Evolutionary conservation across 2,888 invertebrate genomes (phyloP), one percentile per base, ranked within the genome.

Genomic region (Eucriotettix oculatus): DNA sequence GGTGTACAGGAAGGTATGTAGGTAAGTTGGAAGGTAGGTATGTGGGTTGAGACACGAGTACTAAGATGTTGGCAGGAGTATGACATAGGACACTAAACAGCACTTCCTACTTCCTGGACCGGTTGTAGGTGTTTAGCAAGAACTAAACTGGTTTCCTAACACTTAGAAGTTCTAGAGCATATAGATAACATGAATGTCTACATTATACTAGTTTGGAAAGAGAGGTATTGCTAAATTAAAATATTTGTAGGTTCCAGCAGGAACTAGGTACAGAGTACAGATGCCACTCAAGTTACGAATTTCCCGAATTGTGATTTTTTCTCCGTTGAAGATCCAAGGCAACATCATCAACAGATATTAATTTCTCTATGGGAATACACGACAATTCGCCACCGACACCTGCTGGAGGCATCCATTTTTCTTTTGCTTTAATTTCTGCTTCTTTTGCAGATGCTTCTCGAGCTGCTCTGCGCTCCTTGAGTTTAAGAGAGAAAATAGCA

Each of bases 331-430:
- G 65, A 58, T 66, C 66, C 60, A 65, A 60, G 10, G 75, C 74
- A 55, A 77, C 75, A 65, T 77, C 77, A 60, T 76, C 77, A 60
- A 77, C 75, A 55, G 76, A 75, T 68, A 77, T 76, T 68, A 81
- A 77, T 74, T 80, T 89, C 71, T 90, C 91, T 68, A 91, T 89
- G 43, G 90, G 90, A 68, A 91, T 89, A 60, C 88, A 82, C 1
- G 88, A 87, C 53, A 91, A 74, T 71, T 90, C 90, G 10, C 90
- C 90, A 10, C 90, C 89, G n/a, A 83, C 76, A 72, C 83, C 82
- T 10, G 83, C 82, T 0, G 62, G 56, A 10, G 63, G 61, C 41
- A 61, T 64, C 58, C 66, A 64, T 54, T 66, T 66, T 52, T 66
- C 66, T 83, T 84, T 17, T 17, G 78, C 78, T 67, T 78, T 76